Evolutionary conservation across 2,797 vertebrate species (phyloP).

Genomic region (Thaleichthys pacificus): DNA sequence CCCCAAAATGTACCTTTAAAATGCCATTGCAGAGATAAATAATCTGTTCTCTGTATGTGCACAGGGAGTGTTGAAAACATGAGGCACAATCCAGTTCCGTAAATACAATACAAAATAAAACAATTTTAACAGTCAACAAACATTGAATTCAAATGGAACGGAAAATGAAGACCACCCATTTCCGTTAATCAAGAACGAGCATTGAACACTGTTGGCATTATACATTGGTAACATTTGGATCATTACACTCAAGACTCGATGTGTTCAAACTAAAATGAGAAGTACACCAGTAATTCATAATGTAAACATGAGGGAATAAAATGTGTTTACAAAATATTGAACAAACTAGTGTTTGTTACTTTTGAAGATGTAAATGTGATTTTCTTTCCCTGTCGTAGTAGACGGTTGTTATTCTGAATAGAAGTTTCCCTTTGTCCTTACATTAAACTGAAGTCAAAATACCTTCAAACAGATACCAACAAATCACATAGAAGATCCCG

Average conservation of each 20-base stretch:
- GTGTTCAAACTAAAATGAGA: conserved; percentile 45
- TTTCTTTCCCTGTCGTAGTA: conserved; percentile 39
- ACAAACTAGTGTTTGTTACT: conserved; percentile 29
- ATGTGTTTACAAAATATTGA: conserved; percentile 51
- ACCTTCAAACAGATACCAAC: conserved; percentile 65
- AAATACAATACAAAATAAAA: conserved; percentile 61
- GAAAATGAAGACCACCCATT: conserved; percentile 57
- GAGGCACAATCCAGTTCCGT: conserved; percentile 73
- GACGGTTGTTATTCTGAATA: conserved; percentile 49
- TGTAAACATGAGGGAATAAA: conserved; percentile 75
- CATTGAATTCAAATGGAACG: conserved; percentile 63
- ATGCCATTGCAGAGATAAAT: conserved; percentile 64
- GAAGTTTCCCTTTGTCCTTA: conserved; percentile 27
- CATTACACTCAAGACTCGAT: conserved; percentile 30
- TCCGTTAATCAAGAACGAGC: conserved; percentile 63
- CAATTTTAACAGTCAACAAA: conserved; percentile 36
- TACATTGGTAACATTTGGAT: conserved; percentile 49
- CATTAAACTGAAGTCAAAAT: conserved; percentile 41
- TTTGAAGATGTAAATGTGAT: conserved; percentile 43
- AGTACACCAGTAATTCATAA: conserved; percentile 65
- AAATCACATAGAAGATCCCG: conserved; percentile 66
- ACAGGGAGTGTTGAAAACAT: conserved; percentile 64
- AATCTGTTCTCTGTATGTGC: conserved; percentile 65
- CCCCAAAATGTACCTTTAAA: conserved; percentile 57
- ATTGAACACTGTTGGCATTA: conserved; percentile 51